Conservation (phyloP, 2,113 vertebrate species). For the Apistogramma diplotaenia region DNA sequence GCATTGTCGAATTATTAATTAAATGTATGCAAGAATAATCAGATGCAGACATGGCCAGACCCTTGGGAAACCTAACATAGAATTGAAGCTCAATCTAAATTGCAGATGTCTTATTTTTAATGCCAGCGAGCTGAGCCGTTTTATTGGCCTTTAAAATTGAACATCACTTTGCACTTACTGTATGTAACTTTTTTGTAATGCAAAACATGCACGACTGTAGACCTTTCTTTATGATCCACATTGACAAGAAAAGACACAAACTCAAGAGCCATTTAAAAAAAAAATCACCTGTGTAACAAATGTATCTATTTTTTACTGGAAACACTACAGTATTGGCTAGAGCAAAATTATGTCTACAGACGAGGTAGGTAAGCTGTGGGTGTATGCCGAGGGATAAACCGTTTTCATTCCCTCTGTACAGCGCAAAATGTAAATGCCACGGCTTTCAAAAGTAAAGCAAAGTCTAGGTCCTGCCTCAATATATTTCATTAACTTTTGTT, state of each 20-base stretch:
- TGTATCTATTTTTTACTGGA: not conserved
- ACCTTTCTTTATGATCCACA: not conserved
- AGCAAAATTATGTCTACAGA: not conserved
- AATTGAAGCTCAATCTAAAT: slow-evolving; percentile 67
- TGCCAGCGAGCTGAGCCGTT: slow-evolving; percentile 34
- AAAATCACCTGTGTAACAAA: not conserved
- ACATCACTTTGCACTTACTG: slow-evolving; percentile 58
- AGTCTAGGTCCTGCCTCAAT: slow-evolving; percentile 54
- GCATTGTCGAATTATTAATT: slow-evolving; percentile 72
- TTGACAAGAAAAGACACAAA: not conserved
- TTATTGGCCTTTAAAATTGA: slow-evolving; percentile 37
- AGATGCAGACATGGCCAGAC: slow-evolving; percentile 62
- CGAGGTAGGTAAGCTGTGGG: not conserved
- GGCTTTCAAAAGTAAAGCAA: slow-evolving; percentile 65
- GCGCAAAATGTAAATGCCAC: slow-evolving; percentile 67
- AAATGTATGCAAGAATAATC: slow-evolving; percentile 69
- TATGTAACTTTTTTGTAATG: slow-evolving; percentile 34
- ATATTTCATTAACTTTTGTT: slow-evolving; percentile 79
- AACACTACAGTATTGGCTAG: not conserved
- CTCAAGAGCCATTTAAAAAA: not conserved
- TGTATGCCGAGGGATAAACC: not conserved
- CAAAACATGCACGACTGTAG: slow-evolving; percentile 4
- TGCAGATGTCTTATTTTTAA: slow-evolving; percentile 58
- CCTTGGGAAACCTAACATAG: slow-evolving; percentile 50
- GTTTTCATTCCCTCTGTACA: slow-evolving; percentile 24